Evolutionary conservation across 2,113 vertebrate genomes (phyloP), one percentile per base, ranked within the genome.

Genomic region (Psephotus haematonotus): DNA sequence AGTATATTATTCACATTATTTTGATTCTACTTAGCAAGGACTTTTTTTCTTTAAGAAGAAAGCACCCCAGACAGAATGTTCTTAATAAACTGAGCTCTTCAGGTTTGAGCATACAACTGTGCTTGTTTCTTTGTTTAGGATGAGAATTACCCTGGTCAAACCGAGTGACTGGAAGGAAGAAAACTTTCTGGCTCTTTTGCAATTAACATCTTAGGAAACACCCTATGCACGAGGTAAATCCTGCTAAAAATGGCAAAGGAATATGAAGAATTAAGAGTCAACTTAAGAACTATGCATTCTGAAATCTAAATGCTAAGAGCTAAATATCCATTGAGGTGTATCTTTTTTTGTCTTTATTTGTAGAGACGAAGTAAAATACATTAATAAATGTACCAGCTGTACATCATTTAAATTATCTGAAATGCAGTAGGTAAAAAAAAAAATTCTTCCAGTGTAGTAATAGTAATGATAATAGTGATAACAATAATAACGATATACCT

Each of bases 161-260:
- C 19, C 57, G 86, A 92, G 23, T 41, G 95, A 97, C 90, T 18
- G 12, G 49, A 96, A 44, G n/a, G 35, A 88, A 88, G 35, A 27
- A 35, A 15, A 46, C 53, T 92, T 96, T 85, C 43, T n/a, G 33
- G 15, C 31, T 64, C 72, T 94, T 90, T 37, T 11, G 16, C 28
- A 20, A 92, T 13, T 93, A 93, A 86, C n/a, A 90, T 91, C 41
- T 82, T 85, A 89, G 44, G 28, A 97, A 96, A 74, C 7, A 55
- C 15, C 49, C 7, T 53, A 64, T 77, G 44, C 3, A 75, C 4
- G 24, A 70, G 22, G 82, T 33, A 91, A 77, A 91, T 31, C 9
- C 46, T 43, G 13, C 17, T 90, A 50, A 86, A 91, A 91, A 28
- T 57, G 8, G 7, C 50, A 55, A 94, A 88, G 10, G 28, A 95